Evolutionary conservation across 2,888 invertebrate species (phyloP), one percentile per base, ranked within the genome.

Genomic region (Ophraella communa): DNA sequence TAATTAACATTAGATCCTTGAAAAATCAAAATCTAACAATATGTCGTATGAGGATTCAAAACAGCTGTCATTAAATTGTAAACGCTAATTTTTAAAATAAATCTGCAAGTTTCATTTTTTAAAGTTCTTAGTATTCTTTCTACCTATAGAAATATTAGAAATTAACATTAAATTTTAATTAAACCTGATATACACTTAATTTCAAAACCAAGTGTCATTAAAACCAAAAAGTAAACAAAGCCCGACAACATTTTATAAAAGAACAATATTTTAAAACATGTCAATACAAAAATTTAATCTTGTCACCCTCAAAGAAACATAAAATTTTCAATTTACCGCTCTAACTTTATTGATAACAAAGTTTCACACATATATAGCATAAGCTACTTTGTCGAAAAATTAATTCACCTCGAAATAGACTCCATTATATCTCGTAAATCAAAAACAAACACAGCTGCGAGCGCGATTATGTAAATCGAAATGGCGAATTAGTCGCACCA

Each of bases 401-500:
- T 60, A 60, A 60, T 60, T 60, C 60, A 60, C 53, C 62, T 42
- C 57, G 11, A 35, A 58, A 55, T 23, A 54, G 60, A 64, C 55
- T 62, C 65, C 61, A 67, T 69, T 67, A 66, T 64, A 57, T 66
- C 51, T 55, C 66, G 65, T 56, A 66, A 68, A 70, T 70, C 65
- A 66, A 71, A 71, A 67, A 71, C 71, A 71, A 71, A 71, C 66
- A 71, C 71, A 71, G 69, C 71, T 71, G 71, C 64, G 66, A 64
- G 65, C 64, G 66, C 69, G 72, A 74, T 73, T 73, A 74, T 74
- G 74, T 72, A 74, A 75, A 75, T 75, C 64, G 49, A 66, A 73
- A 74, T 71, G 72, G 73, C 73, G 70, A 74, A 75, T 75, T 75
- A 73, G 73, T 70, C 73, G 72, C 74, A 71, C 72, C 74, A 74